Base-by-base conservation (phyloP, 2,113 vertebrate species). In the Daboia siamensis region DNA sequence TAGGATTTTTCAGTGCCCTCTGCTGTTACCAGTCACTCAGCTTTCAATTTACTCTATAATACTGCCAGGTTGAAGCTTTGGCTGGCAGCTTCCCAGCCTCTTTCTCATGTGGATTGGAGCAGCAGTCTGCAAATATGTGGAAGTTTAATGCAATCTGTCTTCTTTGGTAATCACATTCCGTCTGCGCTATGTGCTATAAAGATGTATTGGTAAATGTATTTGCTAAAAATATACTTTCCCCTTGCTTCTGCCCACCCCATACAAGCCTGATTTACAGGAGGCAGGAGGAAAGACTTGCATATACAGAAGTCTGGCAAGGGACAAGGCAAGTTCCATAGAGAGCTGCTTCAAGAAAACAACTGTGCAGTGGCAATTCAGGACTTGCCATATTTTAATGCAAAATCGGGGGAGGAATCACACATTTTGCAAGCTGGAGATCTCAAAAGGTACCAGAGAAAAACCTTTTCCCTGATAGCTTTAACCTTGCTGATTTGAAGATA, bases 81-180 rank as follows among this genome's bases (percentile, higher is more conserved):
- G 89, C 92, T 97, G 95, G 97, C 96, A 96, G 90, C 33, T 0
- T 95, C 96, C 96, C 97, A 97, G 95, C 57, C 94, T 94, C 92
- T 93, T 91, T 90, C 94, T 96, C 87, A 54, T 93, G 95, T 74
- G 5, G 90, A 92, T 86, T 94, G 93, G 95, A 96, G 94, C 94
- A 87, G 6, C 94, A 95, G 95, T 93, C 95, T 95, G 96, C 95
- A 94, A 97, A 94, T 93, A 95, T 85, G 92, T 86, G 93, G 96
- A 94, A 95, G 93, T 95, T 97, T 95, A 96, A 94, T 96, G 96
- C 95, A 95, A 96, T 97, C 96, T 97, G 97, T 95, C 96, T 96
- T 94, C 95, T 93, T 92, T 91, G 64, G 95, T 96, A 96, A 97
- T 96, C 96, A 95, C 95, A 96, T 96, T 97, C 96, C 88, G 0